Base-by-base conservation (phyloP, 2,888 invertebrate genomes). In the Agrotis clavis region DNA sequence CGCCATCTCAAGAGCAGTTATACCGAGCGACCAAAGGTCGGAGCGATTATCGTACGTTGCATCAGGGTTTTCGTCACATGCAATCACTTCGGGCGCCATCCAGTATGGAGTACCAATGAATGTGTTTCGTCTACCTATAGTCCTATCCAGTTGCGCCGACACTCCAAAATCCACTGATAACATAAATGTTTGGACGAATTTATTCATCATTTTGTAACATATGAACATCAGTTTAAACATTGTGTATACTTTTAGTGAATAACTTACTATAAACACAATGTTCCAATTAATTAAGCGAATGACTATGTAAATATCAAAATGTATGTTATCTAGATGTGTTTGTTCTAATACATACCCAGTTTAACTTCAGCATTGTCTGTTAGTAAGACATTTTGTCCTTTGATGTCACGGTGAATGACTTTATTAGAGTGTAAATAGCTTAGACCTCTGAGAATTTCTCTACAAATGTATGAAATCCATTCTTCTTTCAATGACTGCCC, bases 291-390 rank as follows among this genome's bases (percentile, higher is more conserved):
- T 50, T 18, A 56, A 65, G 61, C 47, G 61, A 64, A 59, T 64
- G 5, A 47, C 14, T 30, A 66, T 51, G 57, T 67, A 48, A 69
- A 54, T 56, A 59, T 41, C 18, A 59, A 51, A 72, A 61, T 67
- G 2, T 7, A 25, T 67, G 19, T 59, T 62, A 66, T 70, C 18
- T 71, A 65, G 14, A 21, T 30, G 21, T 59, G n/a, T 69, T 69
- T 75, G 35, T 67, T 56, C n/a, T 21, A 57, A 66, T 66, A 77
- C 96, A 94, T 94, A 98, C 98, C 98, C 91, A 99, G 97, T 97
- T 99, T 99, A 80, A 99, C 99, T 97, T 99, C 99, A 82, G 99
- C 99, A 97, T 99, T 99, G 95, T 99, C 99, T 83, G 99, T 99
- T 78, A 99, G 97, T 84, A 99, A 97, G 87, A 99, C 99, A 97